Conservation (phyloP, 1,140 invertebrate genomes). For the Pararge aegeria region DNA sequence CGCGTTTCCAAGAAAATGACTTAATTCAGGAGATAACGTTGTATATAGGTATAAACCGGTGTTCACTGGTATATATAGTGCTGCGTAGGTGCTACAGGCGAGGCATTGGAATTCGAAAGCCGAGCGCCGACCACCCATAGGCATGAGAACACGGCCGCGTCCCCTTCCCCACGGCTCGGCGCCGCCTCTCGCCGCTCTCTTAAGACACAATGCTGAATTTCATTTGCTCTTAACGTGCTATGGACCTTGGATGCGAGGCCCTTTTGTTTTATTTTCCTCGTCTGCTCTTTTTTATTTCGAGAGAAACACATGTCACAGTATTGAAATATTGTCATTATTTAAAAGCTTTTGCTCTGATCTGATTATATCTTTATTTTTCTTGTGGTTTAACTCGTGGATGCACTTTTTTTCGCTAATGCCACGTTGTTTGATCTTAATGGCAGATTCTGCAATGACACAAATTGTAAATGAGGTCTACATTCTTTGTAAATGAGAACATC, state of each 20-base stretch:
- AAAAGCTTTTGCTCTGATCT: neutral
- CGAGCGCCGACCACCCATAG: constrained; percentile 76
- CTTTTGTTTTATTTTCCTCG: constrained; percentile 47
- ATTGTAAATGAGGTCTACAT: too few species aligned
- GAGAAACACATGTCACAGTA: constrained; percentile 21
- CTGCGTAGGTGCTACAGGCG: constrained; percentile 74
- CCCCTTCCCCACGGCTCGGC: constrained; percentile 66
- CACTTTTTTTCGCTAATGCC: neutral
- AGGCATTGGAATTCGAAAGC: constrained; percentile 77
- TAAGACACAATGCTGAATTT: constrained; percentile 72
- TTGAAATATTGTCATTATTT: constrained; percentile 3
- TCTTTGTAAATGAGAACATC: too few species aligned
- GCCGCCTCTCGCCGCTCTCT: constrained; percentile 66
- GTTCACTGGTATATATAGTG: constrained; percentile 37
- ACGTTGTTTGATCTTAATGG: neutral
- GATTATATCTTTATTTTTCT: neutral
- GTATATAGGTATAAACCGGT: constrained; percentile 7
- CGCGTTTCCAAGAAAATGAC: neutral
- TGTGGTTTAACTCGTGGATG: neutral
- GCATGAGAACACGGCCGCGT: constrained; percentile 68
- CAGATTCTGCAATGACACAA: too few species aligned
- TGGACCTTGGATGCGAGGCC: constrained; percentile 50
- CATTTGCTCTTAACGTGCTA: constrained; percentile 61
- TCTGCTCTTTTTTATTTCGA: constrained; percentile 24
- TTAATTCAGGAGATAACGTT: constrained; percentile 12